These are phyloP conservation scores for Dreissena rostriformis DNA, from an alignment of 1,140 invertebrate species.

Conservation along the genomic window DNA sequence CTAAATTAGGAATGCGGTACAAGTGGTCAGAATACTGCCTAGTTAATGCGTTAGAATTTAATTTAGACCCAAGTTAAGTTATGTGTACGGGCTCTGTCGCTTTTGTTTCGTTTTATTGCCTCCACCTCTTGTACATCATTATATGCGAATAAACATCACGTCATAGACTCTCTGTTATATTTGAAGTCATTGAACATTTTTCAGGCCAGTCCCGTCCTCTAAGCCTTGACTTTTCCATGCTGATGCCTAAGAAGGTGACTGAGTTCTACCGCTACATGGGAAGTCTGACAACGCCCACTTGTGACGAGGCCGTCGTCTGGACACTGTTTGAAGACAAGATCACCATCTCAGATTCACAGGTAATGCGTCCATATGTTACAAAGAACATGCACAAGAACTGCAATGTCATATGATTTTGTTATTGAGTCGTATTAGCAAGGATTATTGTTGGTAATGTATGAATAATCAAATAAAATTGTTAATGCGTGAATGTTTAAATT, in stretches of 20 bases:
- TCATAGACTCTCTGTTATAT: no score
- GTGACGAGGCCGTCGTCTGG: slow-evolving; percentile 88
- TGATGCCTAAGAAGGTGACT: not conserved
- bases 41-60: no score
- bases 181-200: not conserved
- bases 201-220: not conserved
- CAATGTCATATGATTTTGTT: no score
- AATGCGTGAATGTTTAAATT: not conserved
- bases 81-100: no score
- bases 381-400: not conserved
- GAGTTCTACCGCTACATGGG: slow-evolving; percentile 47
- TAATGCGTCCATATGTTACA: slow-evolving; percentile 45
- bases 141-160: no score
- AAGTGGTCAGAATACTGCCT: no score
- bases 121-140: no score
- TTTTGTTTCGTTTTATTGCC: no score
- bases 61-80: no score
- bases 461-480: not conserved
- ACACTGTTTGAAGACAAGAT: slow-evolving; percentile 85
- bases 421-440: no score
- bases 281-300: slow-evolving; percentile 75
- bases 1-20: no score
- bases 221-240: slow-evolving; percentile 8
- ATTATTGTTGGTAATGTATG: no score
- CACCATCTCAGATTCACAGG: slow-evolving; percentile 87